phyloP scores from a whole-genome alignment of 2,113 vertebrate genomes.

The Xenopus laevis region DNA sequence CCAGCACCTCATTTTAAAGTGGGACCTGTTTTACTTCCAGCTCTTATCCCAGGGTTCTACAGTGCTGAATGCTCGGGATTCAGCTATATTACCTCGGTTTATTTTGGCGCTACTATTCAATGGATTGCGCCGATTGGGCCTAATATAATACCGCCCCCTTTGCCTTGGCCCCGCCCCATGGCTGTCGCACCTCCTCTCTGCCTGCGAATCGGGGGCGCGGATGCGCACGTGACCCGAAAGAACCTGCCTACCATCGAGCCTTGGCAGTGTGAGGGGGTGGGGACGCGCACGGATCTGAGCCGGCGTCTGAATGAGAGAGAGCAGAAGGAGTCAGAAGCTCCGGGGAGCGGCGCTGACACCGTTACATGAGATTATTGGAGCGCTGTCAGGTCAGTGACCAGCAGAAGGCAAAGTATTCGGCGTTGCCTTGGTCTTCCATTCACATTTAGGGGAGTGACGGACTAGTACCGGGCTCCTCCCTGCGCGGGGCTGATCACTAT shows the following conservation, averaged over 20 bases:
- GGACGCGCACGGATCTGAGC: conserved; percentile 30
- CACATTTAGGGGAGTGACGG: background rate
- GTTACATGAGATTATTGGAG: background rate
- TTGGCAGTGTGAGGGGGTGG: background rate
- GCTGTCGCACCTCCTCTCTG: background rate
- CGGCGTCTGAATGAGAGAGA: conserved; percentile 40
- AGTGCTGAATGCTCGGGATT: no score
- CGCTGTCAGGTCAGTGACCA: background rate
- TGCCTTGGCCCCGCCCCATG: background rate
- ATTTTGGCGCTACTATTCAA: no score
- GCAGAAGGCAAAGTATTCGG: background rate
- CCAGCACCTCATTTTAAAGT: no score
- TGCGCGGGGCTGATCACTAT: no score
- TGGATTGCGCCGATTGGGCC: no score
- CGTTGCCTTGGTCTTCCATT: background rate
- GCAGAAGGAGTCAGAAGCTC: conserved; percentile 16
- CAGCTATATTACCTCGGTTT: no score
- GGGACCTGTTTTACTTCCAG: no score
- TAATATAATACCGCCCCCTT: background rate
- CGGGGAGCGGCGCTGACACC: conserved; percentile 12
- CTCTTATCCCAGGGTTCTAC: no score
- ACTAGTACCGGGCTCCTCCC: background rate
- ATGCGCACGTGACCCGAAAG: background rate
- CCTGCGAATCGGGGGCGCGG: no score
- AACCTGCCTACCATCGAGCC: background rate